Evolutionary conservation across 2,888 invertebrate genomes (phyloP).

Genomic region (Melinopterus prodromus): DNA sequence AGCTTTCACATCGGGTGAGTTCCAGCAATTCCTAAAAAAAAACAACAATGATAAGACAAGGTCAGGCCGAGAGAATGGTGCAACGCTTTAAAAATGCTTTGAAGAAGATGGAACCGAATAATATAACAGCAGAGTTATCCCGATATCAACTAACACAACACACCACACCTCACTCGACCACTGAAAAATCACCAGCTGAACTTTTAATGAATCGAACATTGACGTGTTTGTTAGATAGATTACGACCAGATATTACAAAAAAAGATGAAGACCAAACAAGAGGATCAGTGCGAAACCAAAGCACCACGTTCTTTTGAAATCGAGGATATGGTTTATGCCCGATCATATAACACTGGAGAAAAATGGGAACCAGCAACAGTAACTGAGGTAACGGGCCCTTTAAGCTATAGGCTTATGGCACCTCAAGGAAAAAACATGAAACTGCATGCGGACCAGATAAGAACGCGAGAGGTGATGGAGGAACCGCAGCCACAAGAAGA

Average conservation of each 20-base stretch:
- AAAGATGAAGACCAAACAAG: no score
- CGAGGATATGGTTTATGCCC: no score
- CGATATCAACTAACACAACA: slow-evolving; percentile 39
- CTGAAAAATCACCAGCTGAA: slow-evolving; percentile 40
- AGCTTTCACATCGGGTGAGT: slow-evolving; percentile 39
- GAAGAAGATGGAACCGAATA: slow-evolving; percentile 6
- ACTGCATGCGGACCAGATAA: no score
- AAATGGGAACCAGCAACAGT: slow-evolving; percentile 24
- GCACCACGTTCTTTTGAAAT: no score
- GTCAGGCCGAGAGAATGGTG: slow-evolving; percentile 35
- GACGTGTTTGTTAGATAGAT: background rate
- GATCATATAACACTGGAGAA: background rate
- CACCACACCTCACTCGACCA: slow-evolving; percentile 38
- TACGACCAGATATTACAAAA: no score
- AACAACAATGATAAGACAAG: slow-evolving; percentile 36
- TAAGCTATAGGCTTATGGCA: no score
- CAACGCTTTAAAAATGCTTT: slow-evolving; percentile 31
- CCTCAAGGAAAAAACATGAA: no score
- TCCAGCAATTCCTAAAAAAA: slow-evolving; percentile 34
- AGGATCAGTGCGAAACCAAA: no score
- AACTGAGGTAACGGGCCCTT: background rate
- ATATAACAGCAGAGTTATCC: slow-evolving; percentile 7
- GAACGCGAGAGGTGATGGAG: no score
- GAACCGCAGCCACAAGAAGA: background rate
- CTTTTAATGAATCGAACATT: slow-evolving; percentile 31